Base-by-base conservation (phyloP, 2,113 vertebrate genomes). In the Hoplias malabaricus region DNA sequence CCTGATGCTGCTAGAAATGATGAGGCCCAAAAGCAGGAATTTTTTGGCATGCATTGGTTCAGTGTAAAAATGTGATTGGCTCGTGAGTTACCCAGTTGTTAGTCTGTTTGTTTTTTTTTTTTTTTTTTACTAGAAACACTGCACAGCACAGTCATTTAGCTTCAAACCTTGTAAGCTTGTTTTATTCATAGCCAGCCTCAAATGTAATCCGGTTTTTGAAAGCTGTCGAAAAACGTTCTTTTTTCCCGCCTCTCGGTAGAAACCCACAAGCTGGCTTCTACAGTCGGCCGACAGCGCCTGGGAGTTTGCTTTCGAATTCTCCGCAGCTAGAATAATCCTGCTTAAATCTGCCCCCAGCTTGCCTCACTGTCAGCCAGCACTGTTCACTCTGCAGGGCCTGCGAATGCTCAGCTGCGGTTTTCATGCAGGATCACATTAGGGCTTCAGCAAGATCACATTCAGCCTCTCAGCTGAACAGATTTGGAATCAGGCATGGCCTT, bases 151-250 rank as follows among this genome's bases (percentile, higher is more conserved):
- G 50, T 46, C 63, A 54, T 78, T 78, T 75, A 82, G 54, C 59
- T 67, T 48, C 36, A 77, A 76, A 59, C 73, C 71, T 69, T 78
- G 56, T 80, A 81, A 80, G 74, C 62, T 72, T 50, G 50, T 57
- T 79, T 85, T 84, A 69, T 80, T 84, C 78, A 69, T 59, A 73
- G 43, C 53, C 43, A 42, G 73, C 48, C 61, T 79, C 56, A 48
- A 69, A 63, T 74, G 57, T 82, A 87, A 85, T 84, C 86, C 73
- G 25, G 57, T 81, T 84, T 84, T 40, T 69, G 42, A 83, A 57
- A 75, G 81, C 65, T 50, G 21, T 48, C 54, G 67, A 67, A 75
- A 84, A 81, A 71, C 72, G 21, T 73, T 38, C 61, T 65, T 40
- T 43, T 54, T 33, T 36, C 46, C 27, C 34, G n/a, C 21, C 50